phyloP scores from a whole-genome alignment of 2,888 invertebrate species.

The Dyspetes luteomarginatus region DNA sequence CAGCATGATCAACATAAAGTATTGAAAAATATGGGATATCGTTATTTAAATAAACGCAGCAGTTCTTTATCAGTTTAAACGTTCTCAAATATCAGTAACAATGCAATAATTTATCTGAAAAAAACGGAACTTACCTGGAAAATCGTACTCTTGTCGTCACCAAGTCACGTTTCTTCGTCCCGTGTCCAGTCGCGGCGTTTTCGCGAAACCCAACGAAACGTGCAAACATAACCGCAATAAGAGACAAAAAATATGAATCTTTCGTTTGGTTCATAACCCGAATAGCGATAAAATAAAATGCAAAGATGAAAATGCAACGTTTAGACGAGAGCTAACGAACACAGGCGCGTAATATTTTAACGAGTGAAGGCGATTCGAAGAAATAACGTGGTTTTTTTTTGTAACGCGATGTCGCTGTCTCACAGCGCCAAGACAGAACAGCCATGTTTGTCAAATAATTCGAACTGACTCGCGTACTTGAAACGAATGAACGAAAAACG shows the following conservation, averaged over 20 bases:
- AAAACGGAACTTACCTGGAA: constrained; percentile 35
- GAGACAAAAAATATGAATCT: constrained; percentile 1
- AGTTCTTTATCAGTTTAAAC: background rate
- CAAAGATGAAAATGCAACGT: background rate
- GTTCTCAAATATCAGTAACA: background rate
- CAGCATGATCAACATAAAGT: background rate
- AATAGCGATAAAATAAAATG: constrained; percentile 13
- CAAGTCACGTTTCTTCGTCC: constrained; percentile 6
- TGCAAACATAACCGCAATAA: constrained; percentile 31
- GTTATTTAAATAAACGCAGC: background rate
- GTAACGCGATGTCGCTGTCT: constrained; percentile 47
- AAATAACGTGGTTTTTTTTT: constrained; percentile 56
- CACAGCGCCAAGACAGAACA: constrained; percentile 27
- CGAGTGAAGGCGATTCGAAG: constrained; percentile 63
- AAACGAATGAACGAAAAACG: background rate
- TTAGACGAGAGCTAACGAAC: constrained; percentile 62
- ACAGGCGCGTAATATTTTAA: constrained; percentile 66
- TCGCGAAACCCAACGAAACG: constrained; percentile 9
- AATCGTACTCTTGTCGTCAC: constrained; percentile 4
- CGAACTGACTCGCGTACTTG: constrained; percentile 17
- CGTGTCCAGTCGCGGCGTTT: constrained; percentile 22
- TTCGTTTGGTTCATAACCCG: background rate
- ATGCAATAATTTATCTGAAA: background rate
- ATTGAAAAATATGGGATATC: background rate
- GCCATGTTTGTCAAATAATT: constrained; percentile 54